Base-by-base conservation (phyloP, 64 coral and sea anemone genomes). In the Actinia equina region DNA sequence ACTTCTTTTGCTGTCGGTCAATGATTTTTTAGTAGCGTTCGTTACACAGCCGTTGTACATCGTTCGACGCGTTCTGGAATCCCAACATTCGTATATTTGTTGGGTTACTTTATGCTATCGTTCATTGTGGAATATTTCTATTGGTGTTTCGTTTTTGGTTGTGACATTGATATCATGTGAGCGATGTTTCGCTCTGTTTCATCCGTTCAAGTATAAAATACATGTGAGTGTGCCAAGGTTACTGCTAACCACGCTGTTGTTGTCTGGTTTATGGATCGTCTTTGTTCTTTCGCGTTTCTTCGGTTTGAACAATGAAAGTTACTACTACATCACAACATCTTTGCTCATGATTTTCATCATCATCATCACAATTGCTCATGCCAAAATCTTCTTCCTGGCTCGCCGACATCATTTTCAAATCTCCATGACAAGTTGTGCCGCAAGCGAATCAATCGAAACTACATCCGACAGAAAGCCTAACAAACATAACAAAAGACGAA, bases 361-460 rank as follows among this genome's bases (percentile, higher is more conserved):
- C 22, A 43, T 90, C 20, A 90, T 90, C n/a, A 79, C 52, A 3
- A 67, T 90, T 22, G 65, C 77, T 51, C 83, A 90, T 54, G 15
- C 77, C 42, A 83, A 84, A 15, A 90, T 90, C 41, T 90, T 71
- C 64, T 55, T 46, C 15, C 67, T 90, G 0, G 89, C 89, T 20
- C 81, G 65, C 3, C 82, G 83, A 2, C 89, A 90, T 23, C 89
- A 90, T 77, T 52, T 53, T 14, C 89, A 90, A 44, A 90, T 90
- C 49, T 57, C 51, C 23, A 42, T 85, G 30, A 85, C n/a, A n/a
- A 3, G 17, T 10, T 57, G 52, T 22, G 27, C 42, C 4, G 22
- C 14, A 1, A 81, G 44, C 16, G 59, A 44, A 30, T 17, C 55
- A n/a, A 43, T 22, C 18, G 30, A 63, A 18, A 43, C n/a, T 1